These are phyloP conservation scores for Cepaea nemoralis DNA, from an alignment of 1,140 invertebrate genomes.

Conservation along the genomic window DNA sequence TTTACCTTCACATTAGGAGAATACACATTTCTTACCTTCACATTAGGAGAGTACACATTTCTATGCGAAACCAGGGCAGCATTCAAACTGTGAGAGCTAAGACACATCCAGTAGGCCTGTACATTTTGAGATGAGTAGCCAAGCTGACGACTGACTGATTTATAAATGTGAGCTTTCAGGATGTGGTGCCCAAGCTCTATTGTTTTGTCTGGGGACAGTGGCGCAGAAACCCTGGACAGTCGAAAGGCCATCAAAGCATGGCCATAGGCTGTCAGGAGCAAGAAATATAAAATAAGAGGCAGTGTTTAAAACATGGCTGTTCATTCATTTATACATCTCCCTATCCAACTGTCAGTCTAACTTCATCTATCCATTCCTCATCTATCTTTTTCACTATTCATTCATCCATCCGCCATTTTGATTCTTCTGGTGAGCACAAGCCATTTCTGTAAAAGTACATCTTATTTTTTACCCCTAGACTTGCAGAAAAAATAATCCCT, in stretches of 20 bases:
- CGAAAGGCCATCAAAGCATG: conserved; percentile 93
- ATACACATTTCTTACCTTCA: conserved; percentile 80
- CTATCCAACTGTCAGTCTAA: too few species aligned
- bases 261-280: conserved; percentile 78
- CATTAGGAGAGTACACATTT: conserved; percentile 95
- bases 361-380: too few species aligned
- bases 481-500: too few species aligned
- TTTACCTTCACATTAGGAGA: too few species aligned
- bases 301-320: too few species aligned
- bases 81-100: conserved; percentile 85
- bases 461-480: too few species aligned
- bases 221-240: conserved; percentile 86
- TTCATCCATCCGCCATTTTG: too few species aligned
- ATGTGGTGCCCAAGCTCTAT: conserved; percentile 96
- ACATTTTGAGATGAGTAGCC: conserved; percentile 82
- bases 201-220: conserved; percentile 87
- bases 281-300: neutral
- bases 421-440: too few species aligned
- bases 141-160: conserved; percentile 73
- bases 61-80: conserved; percentile 85
- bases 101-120: conserved; percentile 90
- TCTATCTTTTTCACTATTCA: too few species aligned
- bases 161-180: conserved; percentile 94
- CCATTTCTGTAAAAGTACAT: too few species aligned
- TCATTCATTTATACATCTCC: too few species aligned